Percentiles rank a stretch among this genome's conserved stretches.
phyloP scores from a whole-genome alignment of 1,140 invertebrate species.

The Temnothorax longispinosus region DNA sequence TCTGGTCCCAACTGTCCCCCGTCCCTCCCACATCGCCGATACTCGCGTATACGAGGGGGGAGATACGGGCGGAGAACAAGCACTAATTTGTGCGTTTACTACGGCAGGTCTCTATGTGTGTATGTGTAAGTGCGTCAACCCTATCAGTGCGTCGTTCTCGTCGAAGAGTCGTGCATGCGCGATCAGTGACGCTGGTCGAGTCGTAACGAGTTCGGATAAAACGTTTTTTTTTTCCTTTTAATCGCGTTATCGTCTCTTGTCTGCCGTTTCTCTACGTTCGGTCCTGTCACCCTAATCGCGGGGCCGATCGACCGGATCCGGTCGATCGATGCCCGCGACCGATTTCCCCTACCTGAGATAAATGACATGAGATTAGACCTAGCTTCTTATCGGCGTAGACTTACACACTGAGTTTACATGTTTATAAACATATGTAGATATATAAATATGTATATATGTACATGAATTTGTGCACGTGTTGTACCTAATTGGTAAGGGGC shows the following conservation, averaged over 20 bases:
- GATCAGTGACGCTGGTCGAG: slow-evolving; percentile 57
- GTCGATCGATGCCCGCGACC: slow-evolving; percentile 19
- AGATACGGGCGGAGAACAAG: slow-evolving; percentile 38
- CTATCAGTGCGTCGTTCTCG: slow-evolving; percentile 59
- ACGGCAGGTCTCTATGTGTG: slow-evolving; percentile 32
- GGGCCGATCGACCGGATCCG: slow-evolving; percentile 8
- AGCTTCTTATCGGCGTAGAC: slow-evolving; percentile 44
- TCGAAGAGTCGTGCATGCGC: slow-evolving; percentile 59
- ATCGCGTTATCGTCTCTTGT: slow-evolving; percentile 32
- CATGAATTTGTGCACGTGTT: slow-evolving; percentile 29
- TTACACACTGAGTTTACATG: slow-evolving; percentile 39
- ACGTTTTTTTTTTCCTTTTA: background rate
- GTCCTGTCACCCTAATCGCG: slow-evolving; percentile 42
- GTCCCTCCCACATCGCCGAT: slow-evolving; percentile 8
- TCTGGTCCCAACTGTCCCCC: slow-evolving; percentile 12
- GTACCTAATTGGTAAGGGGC: slow-evolving; percentile 25
- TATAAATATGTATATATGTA: slow-evolving; percentile 26
- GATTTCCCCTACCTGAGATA: slow-evolving; percentile 37
- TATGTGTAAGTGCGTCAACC: slow-evolving; percentile 40
- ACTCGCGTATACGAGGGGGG: slow-evolving; percentile 30
- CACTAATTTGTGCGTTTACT: slow-evolving; percentile 53
- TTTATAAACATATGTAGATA: slow-evolving; percentile 39
- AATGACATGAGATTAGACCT: slow-evolving; percentile 45
- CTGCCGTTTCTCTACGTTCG: slow-evolving; percentile 56
- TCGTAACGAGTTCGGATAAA: slow-evolving; percentile 25